Evolutionary conservation across 2,113 vertebrate species (phyloP).

Genomic region (Porphyrio hochstetteri): DNA sequence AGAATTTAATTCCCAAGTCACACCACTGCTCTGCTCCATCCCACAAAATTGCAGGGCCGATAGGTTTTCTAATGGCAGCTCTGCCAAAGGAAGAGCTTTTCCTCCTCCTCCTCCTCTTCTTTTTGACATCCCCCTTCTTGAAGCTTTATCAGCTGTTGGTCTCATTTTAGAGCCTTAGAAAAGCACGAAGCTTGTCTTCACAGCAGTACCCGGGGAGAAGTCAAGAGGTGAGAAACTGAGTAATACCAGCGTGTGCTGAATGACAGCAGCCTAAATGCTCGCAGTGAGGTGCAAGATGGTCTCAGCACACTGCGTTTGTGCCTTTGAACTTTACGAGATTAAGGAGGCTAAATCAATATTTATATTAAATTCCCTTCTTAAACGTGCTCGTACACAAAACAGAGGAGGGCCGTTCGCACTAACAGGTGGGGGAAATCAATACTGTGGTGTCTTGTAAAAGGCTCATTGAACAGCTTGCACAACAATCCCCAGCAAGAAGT

Average conservation of each 20-base stretch:
- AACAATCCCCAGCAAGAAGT: not conserved
- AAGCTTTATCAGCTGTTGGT: not conserved
- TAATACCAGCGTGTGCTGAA: not conserved
- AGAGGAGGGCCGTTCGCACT: not conserved
- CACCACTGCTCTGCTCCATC: not conserved
- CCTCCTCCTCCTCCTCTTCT: not conserved
- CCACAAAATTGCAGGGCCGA: not conserved
- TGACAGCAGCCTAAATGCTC: not conserved
- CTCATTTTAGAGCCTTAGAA: not conserved
- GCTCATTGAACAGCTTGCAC: not conserved
- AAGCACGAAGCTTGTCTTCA: not conserved
- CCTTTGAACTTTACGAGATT: not conserved
- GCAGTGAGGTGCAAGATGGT: not conserved
- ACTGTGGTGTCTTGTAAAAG: not conserved
- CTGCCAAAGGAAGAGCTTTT: not conserved
- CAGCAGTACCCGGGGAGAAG: not conserved
- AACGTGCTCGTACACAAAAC: not conserved
- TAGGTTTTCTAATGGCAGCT: not conserved
- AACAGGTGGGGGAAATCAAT: not conserved
- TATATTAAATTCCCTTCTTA: not conserved
- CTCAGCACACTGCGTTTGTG: accelerated
- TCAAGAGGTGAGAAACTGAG: not conserved
- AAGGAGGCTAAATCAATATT: not conserved
- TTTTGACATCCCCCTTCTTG: not conserved
- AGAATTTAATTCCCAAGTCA: not conserved